Evolutionary conservation across 1,140 invertebrate species (phyloP).

Genomic region (Heliconius hermathena): DNA sequence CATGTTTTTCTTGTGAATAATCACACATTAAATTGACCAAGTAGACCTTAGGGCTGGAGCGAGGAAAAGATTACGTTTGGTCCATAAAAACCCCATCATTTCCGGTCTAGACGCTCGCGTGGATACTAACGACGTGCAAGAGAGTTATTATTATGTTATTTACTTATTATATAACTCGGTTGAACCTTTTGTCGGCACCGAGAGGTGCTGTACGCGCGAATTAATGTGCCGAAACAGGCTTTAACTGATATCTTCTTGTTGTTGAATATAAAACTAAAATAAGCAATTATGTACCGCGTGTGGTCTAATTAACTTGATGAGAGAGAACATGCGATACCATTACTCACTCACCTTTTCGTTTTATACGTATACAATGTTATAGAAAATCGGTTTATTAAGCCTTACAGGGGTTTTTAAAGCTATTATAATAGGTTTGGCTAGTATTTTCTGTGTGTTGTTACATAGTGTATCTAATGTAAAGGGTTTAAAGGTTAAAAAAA

Average conservation of each 20-base stretch:
- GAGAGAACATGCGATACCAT: not conserved
- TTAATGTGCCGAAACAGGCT: conserved; percentile 49
- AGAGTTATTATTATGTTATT: conserved; percentile 40
- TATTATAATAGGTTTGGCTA: not conserved
- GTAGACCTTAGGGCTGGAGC: conserved; percentile 6
- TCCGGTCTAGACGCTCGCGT: conserved; percentile 69
- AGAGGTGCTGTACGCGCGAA: conserved; percentile 41
- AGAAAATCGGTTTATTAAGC: not conserved
- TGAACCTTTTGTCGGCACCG: conserved; percentile 34
- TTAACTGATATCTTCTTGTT: conserved; percentile 13
- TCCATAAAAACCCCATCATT: conserved; percentile 56
- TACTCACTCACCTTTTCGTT: not conserved
- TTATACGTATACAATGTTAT: not conserved
- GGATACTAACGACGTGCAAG: conserved; percentile 57
- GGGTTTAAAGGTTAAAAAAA: too few relatives aligned
- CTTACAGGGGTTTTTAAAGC: not conserved
- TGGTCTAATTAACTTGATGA: conserved; percentile 20
- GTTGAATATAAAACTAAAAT: conserved; percentile 5
- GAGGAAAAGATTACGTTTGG: conserved; percentile 2
- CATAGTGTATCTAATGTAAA: too few relatives aligned
- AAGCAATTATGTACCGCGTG: not conserved
- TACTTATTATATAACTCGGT: conserved; percentile 15
- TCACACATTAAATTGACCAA: conserved; percentile 9
- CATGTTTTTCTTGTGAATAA: not conserved
- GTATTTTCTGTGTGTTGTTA: too few relatives aligned